Conservation (phyloP, 1,140 invertebrate genomes). For the Cydia pomonella region DNA sequence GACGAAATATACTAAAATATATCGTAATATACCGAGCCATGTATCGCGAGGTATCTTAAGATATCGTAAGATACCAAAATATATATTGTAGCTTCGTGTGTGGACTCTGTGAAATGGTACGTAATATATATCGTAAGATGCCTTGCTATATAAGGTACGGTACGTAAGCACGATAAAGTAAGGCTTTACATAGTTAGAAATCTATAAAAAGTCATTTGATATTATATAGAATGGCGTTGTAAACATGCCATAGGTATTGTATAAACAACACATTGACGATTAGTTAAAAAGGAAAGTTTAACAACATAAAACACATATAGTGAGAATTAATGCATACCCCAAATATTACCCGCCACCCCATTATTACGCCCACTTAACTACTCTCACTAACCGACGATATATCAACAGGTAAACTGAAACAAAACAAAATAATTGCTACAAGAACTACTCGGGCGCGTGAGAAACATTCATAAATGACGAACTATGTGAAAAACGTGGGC, state of each 20-base stretch:
- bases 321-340: slow-evolving; percentile 2
- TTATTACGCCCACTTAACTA: slow-evolving; percentile 17
- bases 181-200: too few relatives aligned
- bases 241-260: background rate
- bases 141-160: too few relatives aligned
- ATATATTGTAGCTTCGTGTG: too few relatives aligned
- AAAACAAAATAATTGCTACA: slow-evolving; percentile 1
- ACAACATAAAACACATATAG: slow-evolving; percentile 8
- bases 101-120: too few relatives aligned
- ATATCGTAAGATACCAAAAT: too few relatives aligned
- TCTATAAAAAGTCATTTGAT: too few relatives aligned
- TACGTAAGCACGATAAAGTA: too few relatives aligned
- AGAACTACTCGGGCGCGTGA: background rate
- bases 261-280: background rate
- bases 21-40: too few relatives aligned
- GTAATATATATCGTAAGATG: too few relatives aligned
- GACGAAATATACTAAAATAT: too few relatives aligned
- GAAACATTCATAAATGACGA: slow-evolving; percentile 12
- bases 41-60: too few relatives aligned
- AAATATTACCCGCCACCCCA: slow-evolving; percentile 15
- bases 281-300: background rate
- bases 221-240: background rate
- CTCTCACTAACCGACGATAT: background rate
- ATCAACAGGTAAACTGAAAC: slow-evolving; percentile 11
- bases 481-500: slow-evolving; percentile 13